Evolutionary conservation across 2,888 invertebrate genomes (phyloP), one percentile per base, ranked within the genome.

Genomic region (Cephus nigrinus): DNA sequence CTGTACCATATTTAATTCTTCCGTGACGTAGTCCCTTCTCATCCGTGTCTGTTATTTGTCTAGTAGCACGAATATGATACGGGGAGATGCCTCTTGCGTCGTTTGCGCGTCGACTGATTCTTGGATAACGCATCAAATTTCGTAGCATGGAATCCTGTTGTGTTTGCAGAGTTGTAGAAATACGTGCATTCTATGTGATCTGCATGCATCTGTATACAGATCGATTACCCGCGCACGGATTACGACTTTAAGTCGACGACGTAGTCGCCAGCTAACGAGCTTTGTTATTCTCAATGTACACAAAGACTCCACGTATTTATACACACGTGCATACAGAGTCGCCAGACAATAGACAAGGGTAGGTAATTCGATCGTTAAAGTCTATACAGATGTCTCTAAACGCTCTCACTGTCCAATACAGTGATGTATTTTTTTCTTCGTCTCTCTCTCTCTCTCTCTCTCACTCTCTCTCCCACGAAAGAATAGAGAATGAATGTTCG

Each of bases 381-480:
- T 55, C 55, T 55, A 55, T 55, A 55, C 55, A 55, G 55, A 55
- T 55, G 9, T 55, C 55, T 55, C 55, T 55, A 55, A 55, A 55
- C 55, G 55, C 23, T 55, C 55, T 55, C 55, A 55, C 55, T 55
- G 55, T 55, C 55, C 23, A 55, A 55, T 55, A 55, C 55, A 55
- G 23, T 9, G 9, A 55, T 55, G 55, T 55, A 55, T 55, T 55
- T 23, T 23, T 55, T 55, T 55, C 23, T 55, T 1, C 9, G 23
- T 55, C 74, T 75, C 76, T 75, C 77, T 76, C 34, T 34, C 75
- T 30, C 15, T 15, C 1, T 40, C 15, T 40, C 40, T 30, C 15
- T 15, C 1, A 15, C 15, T 40, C 40, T 23, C 40, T 40, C 40
- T 55, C 55, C 23, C 9, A 55, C 23, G 23, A 55, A 55, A 55